These are phyloP conservation scores for Blastomussa wellsi DNA, from an alignment of 92 coral and sea anemone species.

Conservation along the genomic window DNA sequence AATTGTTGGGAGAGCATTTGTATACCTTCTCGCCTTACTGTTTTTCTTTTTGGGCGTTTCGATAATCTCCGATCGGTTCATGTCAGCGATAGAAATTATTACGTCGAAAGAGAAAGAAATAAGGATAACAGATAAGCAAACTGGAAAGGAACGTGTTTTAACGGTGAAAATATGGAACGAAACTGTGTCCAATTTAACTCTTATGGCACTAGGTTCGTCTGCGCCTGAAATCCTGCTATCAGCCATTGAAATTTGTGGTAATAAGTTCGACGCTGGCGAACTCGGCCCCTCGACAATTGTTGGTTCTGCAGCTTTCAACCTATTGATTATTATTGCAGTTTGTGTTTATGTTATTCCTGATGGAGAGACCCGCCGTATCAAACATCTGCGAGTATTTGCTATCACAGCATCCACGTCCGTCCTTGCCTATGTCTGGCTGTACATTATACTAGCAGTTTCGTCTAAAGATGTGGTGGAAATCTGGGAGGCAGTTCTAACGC, in stretches of 20 bases:
- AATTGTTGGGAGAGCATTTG: conserved; percentile 91
- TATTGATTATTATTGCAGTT: conserved; percentile 90
- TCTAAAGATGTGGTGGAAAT: conserved; percentile 71
- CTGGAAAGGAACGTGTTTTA: conserved; percentile 85
- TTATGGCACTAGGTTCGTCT: conserved; percentile 98
- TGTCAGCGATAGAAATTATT: conserved; percentile 98
- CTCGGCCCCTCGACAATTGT: conserved; percentile 99
- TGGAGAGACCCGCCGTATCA: conserved; percentile 88
- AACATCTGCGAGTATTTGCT: conserved; percentile 97
- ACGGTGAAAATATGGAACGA: conserved; percentile 99
- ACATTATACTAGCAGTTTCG: conserved; percentile 82
- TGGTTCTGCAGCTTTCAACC: conserved; percentile 99
- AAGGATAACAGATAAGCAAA: conserved; percentile 81
- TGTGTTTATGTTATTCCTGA: conserved; percentile 97
- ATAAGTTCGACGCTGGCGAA: conserved; percentile 89
- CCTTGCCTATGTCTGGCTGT: conserved; percentile 94
- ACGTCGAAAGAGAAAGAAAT: conserved; percentile 98
- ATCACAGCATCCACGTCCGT: conserved; percentile 92
- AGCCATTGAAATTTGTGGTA: conserved; percentile 91
- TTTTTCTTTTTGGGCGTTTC: conserved; percentile 97
- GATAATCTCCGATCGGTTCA: conserved; percentile 97
- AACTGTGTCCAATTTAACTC: conserved; percentile 96
- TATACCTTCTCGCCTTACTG: conserved; percentile 82
- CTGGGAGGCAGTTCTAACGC: conserved; percentile 93
- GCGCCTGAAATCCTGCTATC: conserved; percentile 98